Percentiles rank a stretch among this genome's conserved stretches.
These are phyloP conservation scores for Therioaphis trifolii DNA, from an alignment of 2,888 invertebrate genomes.

Conservation along the genomic window DNA sequence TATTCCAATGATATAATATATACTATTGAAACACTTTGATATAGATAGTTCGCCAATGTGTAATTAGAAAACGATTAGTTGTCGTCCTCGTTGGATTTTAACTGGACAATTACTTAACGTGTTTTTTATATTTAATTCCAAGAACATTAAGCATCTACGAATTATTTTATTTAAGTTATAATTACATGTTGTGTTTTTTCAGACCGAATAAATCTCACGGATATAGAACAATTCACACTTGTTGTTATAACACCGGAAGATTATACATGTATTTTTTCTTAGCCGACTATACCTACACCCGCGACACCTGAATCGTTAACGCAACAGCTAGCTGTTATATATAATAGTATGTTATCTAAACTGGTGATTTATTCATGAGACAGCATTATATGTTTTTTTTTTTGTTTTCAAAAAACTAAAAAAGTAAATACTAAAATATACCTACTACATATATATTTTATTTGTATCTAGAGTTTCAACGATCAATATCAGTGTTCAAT, in stretches of 20 bases:
- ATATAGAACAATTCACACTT: neutral
- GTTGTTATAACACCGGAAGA: conserved; percentile 55
- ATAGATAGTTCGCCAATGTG: neutral
- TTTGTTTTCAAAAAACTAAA: too few species aligned
- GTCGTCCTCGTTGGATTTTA: neutral
- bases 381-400: neutral
- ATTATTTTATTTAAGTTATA: conserved; percentile 3
- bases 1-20: neutral
- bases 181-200: conserved; percentile 40
- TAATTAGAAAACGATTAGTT: conserved; percentile 2
- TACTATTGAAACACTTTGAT: neutral
- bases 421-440: too few species aligned
- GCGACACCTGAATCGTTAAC: neutral
- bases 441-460: neutral
- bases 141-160: neutral
- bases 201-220: conserved; percentile 50
- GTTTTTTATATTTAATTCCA: neutral
- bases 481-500: neutral
- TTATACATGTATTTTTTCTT: neutral
- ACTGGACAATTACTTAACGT: neutral
- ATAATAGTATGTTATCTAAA: neutral
- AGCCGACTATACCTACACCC: neutral
- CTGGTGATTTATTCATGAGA: conserved; percentile 11
- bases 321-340: neutral
- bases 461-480: neutral